Percentiles rank a stretch among this genome's conserved stretches.
These are phyloP conservation scores for Microtus ochrogaster DNA, from an alignment of 2,113 vertebrate genomes.

Conservation along the genomic window DNA sequence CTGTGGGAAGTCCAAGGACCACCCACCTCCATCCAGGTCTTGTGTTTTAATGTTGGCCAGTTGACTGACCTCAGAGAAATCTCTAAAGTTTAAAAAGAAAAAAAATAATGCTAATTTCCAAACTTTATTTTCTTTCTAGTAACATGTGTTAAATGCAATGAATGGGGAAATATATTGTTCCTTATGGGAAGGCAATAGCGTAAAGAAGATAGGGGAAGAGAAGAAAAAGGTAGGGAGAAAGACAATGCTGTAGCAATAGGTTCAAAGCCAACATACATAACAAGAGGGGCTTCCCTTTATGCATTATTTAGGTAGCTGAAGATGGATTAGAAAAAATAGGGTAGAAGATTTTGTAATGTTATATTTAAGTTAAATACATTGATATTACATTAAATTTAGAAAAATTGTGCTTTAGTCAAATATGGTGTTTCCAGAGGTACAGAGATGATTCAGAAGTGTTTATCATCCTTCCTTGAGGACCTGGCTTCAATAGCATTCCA, in stretches of 20 bases:
- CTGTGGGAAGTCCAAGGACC: too few relatives aligned
- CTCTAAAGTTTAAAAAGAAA: neutral
- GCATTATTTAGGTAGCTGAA: neutral
- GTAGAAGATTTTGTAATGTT: neutral
- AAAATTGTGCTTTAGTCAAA: neutral
- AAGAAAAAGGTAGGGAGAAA: neutral
- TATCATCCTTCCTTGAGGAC: too few relatives aligned
- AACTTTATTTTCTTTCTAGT: neutral
- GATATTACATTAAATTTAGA: neutral
- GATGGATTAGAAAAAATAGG: neutral
- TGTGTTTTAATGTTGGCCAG: neutral
- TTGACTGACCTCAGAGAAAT: neutral
- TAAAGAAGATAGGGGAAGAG: neutral
- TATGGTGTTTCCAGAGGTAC: neutral
- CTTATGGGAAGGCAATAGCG: neutral
- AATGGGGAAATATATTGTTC: neutral
- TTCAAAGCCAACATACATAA: neutral
- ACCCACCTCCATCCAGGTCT: too few relatives aligned
- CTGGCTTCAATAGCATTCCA: too few relatives aligned
- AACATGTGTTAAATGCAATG: neutral
- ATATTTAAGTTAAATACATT: neutral
- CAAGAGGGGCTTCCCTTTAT: fast-evolving
- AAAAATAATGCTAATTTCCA: neutral
- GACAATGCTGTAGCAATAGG: neutral
- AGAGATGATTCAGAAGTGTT: neutral